phyloP scores from a whole-genome alignment of 2,113 vertebrate species.

The Megaceryle torquata region DNA sequence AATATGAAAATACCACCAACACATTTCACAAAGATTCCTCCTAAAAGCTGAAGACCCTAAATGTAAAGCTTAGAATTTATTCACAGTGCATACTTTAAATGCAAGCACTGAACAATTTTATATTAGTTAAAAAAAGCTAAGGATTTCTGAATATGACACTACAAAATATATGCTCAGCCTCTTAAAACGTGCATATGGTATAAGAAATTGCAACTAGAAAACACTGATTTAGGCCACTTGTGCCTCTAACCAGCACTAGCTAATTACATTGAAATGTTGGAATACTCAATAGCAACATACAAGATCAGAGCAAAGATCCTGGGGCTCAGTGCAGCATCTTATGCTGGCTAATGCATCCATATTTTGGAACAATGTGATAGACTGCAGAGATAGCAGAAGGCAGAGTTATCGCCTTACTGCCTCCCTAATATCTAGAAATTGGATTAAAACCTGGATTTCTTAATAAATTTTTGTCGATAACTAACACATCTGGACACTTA shows the following conservation, averaged over 20 bases:
- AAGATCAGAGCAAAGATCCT: background rate
- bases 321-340: background rate
- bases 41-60: slow-evolving; percentile 45
- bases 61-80: slow-evolving; percentile 42
- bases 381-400: background rate
- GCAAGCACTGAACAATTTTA: background rate
- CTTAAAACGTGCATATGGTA: background rate
- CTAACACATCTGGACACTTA: background rate
- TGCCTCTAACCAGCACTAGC: background rate
- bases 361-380: background rate
- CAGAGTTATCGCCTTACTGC: background rate
- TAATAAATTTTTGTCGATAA: background rate
- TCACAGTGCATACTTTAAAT: slow-evolving; percentile 9
- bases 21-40: slow-evolving; percentile 41
- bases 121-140: slow-evolving; percentile 11
- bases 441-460: background rate
- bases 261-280: background rate
- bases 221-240: background rate
- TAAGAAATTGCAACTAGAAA: background rate
- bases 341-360: background rate
- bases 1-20: slow-evolving; percentile 59
- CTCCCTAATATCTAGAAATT: background rate
- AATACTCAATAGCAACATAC: background rate
- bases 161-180: background rate
- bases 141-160: background rate